These are phyloP conservation scores for Scaptomyza graminum DNA, from an alignment of 1,140 invertebrate genomes.

Conservation along the genomic window DNA sequence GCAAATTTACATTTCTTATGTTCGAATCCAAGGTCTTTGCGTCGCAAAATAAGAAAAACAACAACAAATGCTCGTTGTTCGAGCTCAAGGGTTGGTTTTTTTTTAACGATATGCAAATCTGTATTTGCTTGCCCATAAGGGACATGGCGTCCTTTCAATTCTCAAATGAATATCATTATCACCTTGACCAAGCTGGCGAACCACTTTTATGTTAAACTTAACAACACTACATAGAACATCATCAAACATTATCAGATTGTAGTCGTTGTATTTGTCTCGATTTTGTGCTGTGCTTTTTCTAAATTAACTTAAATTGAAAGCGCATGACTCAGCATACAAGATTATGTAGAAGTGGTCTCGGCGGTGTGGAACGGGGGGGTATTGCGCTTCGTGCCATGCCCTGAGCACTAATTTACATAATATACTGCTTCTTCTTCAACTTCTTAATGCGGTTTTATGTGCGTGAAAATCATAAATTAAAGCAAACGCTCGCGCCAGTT, in stretches of 20 bases:
- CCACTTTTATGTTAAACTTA: neutral
- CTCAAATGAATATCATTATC: constrained; percentile 6
- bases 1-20: no score
- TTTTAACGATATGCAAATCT: neutral
- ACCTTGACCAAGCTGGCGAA: neutral
- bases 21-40: neutral
- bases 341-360: constrained; percentile 18
- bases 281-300: constrained; percentile 59
- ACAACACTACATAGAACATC: constrained; percentile 3
- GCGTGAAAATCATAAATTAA: constrained; percentile 56
- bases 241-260: constrained; percentile 44
- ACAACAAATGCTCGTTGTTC: neutral
- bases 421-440: constrained; percentile 10
- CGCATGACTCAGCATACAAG: constrained; percentile 73
- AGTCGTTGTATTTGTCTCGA: constrained; percentile 67
- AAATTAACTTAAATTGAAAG: constrained; percentile 79
- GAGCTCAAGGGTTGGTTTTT: neutral
- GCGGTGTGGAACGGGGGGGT: neutral
- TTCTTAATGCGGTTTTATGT: constrained; percentile 31
- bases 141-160: neutral
- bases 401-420: constrained; percentile 23
- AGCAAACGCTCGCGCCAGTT: constrained; percentile 17
- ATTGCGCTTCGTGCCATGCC: constrained; percentile 8
- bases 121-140: neutral
- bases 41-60: neutral